Percentiles rank a stretch among this genome's conserved stretches.
phyloP scores from a whole-genome alignment of 2,797 vertebrate species.

The Sebastolobus altivelis region DNA sequence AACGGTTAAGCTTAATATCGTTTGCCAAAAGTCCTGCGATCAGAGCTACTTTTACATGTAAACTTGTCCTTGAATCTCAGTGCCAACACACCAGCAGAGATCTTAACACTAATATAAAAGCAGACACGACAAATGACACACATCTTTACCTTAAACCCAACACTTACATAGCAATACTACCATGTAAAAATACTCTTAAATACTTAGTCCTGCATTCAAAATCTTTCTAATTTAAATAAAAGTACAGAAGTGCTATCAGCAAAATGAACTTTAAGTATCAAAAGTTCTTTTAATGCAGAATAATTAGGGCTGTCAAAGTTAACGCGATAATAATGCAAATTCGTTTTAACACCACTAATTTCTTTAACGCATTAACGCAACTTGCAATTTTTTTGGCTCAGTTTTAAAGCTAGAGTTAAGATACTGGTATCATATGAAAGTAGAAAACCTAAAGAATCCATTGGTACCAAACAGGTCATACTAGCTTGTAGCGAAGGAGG shows the following conservation, averaged over 20 bases:
- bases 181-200: neutral
- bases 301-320: too few species aligned
- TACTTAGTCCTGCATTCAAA: neutral
- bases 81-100: conserved; percentile 15
- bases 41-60: neutral
- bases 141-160: neutral
- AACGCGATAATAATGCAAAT: too few species aligned
- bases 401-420: too few species aligned
- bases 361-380: too few species aligned
- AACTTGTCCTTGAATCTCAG: neutral
- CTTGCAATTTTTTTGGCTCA: too few species aligned
- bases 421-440: too few species aligned
- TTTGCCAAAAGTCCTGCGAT: neutral
- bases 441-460: too few species aligned
- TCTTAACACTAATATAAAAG: neutral
- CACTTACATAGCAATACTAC: neutral
- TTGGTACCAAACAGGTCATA: too few species aligned
- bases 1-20: neutral
- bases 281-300: neutral
- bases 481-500: too few species aligned
- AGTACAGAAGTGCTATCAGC: neutral
- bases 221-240: too few species aligned
- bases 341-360: too few species aligned
- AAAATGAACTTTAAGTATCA: neutral
- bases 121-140: neutral